Evolutionary conservation across 2,888 invertebrate species (phyloP).

Genomic region (Adela reaumurella): DNA sequence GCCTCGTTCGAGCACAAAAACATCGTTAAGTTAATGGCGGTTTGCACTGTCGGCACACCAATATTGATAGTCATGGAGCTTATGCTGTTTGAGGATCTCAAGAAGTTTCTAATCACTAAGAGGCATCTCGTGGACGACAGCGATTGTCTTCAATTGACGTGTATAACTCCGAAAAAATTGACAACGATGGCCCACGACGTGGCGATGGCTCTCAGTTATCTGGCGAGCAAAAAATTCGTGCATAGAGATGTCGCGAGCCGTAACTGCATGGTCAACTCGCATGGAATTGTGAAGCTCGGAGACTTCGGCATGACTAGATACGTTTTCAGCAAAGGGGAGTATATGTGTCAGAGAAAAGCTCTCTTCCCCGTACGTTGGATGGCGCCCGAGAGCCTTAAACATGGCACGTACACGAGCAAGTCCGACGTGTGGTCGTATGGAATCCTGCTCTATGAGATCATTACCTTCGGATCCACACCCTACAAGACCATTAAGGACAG

Average conservation of each 20-base stretch:
- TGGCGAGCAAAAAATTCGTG: constrained; percentile 81
- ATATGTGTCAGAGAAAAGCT: constrained; percentile 82
- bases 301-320: constrained; percentile 93
- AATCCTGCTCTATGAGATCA: constrained; percentile 81
- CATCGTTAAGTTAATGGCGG: constrained; percentile 79
- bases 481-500: constrained; percentile 85
- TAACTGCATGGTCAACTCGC: constrained; percentile 76
- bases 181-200: constrained; percentile 85
- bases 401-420: constrained; percentile 79
- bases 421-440: constrained; percentile 94
- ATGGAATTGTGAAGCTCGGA: constrained; percentile 71
- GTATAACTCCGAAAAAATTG: constrained; percentile 70
- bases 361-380: constrained; percentile 91
- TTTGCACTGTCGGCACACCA: constrained; percentile 83
- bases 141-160: constrained; percentile 65
- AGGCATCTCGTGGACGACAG: constrained; percentile 73
- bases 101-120: constrained; percentile 81
- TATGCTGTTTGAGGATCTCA: constrained; percentile 89
- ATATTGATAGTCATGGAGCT: constrained; percentile 93
- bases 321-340: constrained; percentile 85
- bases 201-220: constrained; percentile 78
- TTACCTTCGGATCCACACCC: constrained; percentile 88
- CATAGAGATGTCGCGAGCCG: constrained; percentile 83
- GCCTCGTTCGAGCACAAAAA: constrained; percentile 89
- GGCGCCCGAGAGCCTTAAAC: constrained; percentile 82